These are phyloP conservation scores for Stenchaetothrips biformis DNA, from an alignment of 2,888 invertebrate genomes.

Conservation along the genomic window DNA sequence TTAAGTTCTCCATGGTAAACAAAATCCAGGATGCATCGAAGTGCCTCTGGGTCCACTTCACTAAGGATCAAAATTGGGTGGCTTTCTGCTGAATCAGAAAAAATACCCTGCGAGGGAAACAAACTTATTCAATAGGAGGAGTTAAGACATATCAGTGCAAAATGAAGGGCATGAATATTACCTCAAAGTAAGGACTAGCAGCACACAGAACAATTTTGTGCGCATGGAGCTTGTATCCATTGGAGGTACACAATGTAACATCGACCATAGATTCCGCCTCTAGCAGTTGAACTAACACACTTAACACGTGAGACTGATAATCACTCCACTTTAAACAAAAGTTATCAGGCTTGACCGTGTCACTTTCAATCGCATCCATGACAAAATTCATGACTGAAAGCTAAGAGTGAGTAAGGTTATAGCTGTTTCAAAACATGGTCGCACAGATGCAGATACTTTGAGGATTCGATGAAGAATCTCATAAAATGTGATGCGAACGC, in stretches of 20 bases:
- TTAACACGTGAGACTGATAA: conserved; percentile 45
- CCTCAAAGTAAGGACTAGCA: conserved; percentile 50
- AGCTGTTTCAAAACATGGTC: no score
- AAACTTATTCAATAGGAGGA: background rate
- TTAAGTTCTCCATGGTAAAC: conserved; percentile 46
- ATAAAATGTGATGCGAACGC: no score
- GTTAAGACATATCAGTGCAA: background rate
- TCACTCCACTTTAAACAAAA: conserved; percentile 48
- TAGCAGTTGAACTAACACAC: conserved; percentile 45
- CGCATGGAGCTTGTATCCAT: conserved; percentile 43
- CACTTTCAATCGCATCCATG: no score
- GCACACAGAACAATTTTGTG: conserved; percentile 50
- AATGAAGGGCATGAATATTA: conserved; percentile 34
- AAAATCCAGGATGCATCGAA: conserved; percentile 45
- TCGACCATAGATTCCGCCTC: conserved; percentile 49
- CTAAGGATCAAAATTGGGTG: conserved; percentile 46
- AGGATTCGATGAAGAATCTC: no score
- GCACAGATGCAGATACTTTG: no score
- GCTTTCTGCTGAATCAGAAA: conserved; percentile 44
- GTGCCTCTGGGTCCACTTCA: conserved; percentile 45
- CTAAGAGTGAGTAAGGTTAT: no score
- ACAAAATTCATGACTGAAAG: no score
- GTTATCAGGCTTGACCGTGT: conserved; percentile 37
- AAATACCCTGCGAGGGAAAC: conserved; percentile 42
- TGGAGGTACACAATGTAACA: conserved; percentile 48